Evolutionary conservation across 2,797 vertebrate species (phyloP).

Genomic region (Adrianichthys oophorus): DNA sequence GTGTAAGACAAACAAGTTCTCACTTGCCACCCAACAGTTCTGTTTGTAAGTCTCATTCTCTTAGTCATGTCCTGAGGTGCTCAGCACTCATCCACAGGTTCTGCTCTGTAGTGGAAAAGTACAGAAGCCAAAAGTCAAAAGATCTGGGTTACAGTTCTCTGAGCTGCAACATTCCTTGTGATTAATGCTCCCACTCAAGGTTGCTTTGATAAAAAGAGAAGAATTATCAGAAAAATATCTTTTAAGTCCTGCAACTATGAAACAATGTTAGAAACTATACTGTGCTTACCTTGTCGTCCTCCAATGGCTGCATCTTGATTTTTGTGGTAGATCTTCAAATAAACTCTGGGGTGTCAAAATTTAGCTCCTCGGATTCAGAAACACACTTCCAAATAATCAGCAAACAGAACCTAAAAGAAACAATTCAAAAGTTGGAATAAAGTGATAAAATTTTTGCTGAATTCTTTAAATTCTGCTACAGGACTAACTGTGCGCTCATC

Average conservation of each 20-base stretch:
- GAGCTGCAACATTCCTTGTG: not conserved
- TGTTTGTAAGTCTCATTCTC: constrained; percentile 1
- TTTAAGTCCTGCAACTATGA: not conserved
- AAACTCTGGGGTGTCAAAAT: not conserved
- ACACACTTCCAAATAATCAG: no score
- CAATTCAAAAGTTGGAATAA: no score
- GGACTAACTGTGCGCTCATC: no score
- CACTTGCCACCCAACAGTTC: constrained; percentile 30
- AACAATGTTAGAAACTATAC: not conserved
- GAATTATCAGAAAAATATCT: not conserved
- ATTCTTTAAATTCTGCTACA: not conserved
- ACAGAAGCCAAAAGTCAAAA: constrained; percentile 27
- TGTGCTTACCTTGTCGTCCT: constrained; percentile 67
- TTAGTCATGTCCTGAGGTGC: constrained; percentile 40
- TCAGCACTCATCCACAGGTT: not conserved
- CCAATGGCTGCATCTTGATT: constrained; percentile 76
- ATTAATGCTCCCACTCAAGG: not conserved
- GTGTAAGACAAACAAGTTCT: constrained; percentile 35
- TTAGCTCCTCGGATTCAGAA: not conserved
- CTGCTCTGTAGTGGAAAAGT: constrained; percentile 58
- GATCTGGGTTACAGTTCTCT: not conserved
- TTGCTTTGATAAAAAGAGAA: not conserved
- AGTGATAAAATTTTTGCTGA: no score
- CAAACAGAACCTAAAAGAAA: no score
- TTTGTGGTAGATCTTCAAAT: constrained; percentile 12